Evolutionary conservation across 2,888 invertebrate species (phyloP).

Genomic region (Lasioglossum vierecki): DNA sequence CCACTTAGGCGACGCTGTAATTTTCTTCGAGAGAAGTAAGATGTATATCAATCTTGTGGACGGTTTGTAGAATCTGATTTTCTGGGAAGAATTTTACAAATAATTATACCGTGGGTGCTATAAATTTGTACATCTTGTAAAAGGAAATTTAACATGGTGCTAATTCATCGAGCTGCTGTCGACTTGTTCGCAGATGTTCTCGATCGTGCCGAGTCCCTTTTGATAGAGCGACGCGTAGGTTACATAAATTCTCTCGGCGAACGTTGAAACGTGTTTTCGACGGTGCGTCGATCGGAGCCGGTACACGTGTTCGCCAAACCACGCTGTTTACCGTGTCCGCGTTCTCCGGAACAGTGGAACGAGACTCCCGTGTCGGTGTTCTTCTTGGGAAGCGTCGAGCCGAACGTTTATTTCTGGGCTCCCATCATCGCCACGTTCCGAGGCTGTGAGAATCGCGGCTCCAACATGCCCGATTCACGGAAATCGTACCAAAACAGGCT

Average conservation of each 20-base stretch:
- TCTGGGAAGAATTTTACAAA: neutral
- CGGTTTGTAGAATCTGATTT: neutral
- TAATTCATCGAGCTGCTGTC: no score
- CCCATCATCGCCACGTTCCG: constrained; percentile 33
- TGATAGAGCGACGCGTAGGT: constrained; percentile 9
- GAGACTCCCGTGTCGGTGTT: constrained; percentile 36
- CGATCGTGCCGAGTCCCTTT: neutral
- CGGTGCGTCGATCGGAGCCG: neutral
- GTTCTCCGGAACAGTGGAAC: constrained; percentile 25
- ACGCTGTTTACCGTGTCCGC: constrained; percentile 49
- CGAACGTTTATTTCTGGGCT: constrained; percentile 64
- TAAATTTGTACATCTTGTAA: no score
- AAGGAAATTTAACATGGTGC: no score
- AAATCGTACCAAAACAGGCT: constrained; percentile 40
- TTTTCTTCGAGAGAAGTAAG: constrained; percentile 13
- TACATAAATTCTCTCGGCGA: constrained; percentile 32
- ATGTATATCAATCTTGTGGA: neutral
- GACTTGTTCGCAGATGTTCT: neutral
- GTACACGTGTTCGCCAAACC: constrained; percentile 66
- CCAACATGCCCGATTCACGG: constrained; percentile 27
- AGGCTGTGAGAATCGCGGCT: constrained; percentile 33
- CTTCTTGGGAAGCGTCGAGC: constrained; percentile 23
- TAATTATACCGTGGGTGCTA: neutral
- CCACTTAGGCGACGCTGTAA: constrained; percentile 9
- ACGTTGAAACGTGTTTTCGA: constrained; percentile 24